Conservation (phyloP, 92 coral and sea anemone genomes). For the Blastomussa wellsi region DNA sequence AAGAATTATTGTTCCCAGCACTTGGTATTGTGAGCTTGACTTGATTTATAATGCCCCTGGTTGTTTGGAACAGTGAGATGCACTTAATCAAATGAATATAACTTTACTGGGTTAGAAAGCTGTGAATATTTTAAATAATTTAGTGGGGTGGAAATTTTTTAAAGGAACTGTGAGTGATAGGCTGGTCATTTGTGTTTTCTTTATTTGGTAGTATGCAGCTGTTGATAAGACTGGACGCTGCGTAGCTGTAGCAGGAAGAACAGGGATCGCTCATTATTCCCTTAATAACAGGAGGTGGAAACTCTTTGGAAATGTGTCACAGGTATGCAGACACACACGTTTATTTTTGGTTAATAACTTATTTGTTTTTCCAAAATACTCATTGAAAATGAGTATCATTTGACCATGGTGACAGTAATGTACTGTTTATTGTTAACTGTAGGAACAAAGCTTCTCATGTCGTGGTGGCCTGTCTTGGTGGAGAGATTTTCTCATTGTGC, state of each 20-base stretch:
- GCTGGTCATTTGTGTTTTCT: background rate
- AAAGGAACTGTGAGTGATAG: background rate
- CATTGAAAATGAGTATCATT: too few species aligned
- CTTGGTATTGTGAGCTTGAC: too few species aligned
- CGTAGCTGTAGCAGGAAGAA: conserved; percentile 94
- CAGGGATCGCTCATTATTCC: conserved; percentile 95
- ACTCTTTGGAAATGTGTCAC: conserved; percentile 97
- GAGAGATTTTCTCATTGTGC: conserved; percentile 89
- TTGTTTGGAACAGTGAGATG: too few species aligned
- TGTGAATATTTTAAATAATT: too few species aligned
- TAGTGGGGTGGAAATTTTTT: too few species aligned
- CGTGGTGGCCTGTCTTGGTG: conserved; percentile 99
- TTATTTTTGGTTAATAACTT: background rate
- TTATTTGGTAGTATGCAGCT: conserved; percentile 76
- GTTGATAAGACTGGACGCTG: conserved; percentile 84
- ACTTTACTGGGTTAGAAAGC: too few species aligned
- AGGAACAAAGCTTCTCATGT: conserved; percentile 96
- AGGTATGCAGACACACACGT: conserved; percentile 51
- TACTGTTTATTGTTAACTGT: background rate
- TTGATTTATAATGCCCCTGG: too few species aligned
- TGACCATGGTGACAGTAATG: background rate
- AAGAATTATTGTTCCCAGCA: too few species aligned
- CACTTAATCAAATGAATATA: too few species aligned
- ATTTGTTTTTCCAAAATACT: too few species aligned
- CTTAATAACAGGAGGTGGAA: conserved; percentile 94